Percentiles rank a stretch among this genome's conserved stretches.
Evolutionary conservation across 2,888 invertebrate genomes (phyloP).

Genomic region (Mycalesis mineus): DNA sequence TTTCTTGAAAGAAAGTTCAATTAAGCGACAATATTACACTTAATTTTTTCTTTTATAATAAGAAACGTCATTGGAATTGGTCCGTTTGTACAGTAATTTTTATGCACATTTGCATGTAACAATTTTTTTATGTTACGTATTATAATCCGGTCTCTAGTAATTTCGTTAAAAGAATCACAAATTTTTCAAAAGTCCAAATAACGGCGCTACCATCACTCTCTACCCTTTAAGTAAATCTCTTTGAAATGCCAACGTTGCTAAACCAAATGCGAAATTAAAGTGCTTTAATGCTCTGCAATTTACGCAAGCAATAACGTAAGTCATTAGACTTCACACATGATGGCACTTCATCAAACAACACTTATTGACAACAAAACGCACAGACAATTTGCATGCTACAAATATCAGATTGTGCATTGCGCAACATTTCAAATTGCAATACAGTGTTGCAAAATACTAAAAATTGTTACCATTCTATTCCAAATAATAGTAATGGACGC

Average conservation of each 20-base stretch:
- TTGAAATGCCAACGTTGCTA: not conserved
- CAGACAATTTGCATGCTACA: constrained; percentile 18
- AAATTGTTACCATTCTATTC: constrained; percentile 19
- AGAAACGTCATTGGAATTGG: too few relatives aligned
- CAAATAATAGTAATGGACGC: not conserved
- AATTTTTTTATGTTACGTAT: too few relatives aligned
- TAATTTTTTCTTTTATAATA: too few relatives aligned
- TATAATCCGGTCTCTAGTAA: too few relatives aligned
- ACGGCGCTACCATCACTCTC: too few relatives aligned
- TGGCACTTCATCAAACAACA: constrained; percentile 18
- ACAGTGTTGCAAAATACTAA: constrained; percentile 25
- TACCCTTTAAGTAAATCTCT: not conserved
- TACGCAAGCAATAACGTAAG: not conserved
- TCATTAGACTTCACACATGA: constrained; percentile 12
- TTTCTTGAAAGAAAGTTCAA: too few relatives aligned
- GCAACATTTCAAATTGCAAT: constrained; percentile 20
- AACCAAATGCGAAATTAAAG: constrained; percentile 7
- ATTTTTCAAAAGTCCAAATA: too few relatives aligned
- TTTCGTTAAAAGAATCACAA: too few relatives aligned
- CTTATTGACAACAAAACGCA: constrained; percentile 15
- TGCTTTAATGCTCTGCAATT: constrained; percentile 1
- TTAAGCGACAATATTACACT: too few relatives aligned
- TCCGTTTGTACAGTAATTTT: too few relatives aligned
- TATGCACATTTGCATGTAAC: too few relatives aligned
- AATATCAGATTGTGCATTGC: constrained; percentile 10